These are phyloP conservation scores for Dinomys branickii DNA, from an alignment of 2,113 vertebrate genomes.

Conservation along the genomic window DNA sequence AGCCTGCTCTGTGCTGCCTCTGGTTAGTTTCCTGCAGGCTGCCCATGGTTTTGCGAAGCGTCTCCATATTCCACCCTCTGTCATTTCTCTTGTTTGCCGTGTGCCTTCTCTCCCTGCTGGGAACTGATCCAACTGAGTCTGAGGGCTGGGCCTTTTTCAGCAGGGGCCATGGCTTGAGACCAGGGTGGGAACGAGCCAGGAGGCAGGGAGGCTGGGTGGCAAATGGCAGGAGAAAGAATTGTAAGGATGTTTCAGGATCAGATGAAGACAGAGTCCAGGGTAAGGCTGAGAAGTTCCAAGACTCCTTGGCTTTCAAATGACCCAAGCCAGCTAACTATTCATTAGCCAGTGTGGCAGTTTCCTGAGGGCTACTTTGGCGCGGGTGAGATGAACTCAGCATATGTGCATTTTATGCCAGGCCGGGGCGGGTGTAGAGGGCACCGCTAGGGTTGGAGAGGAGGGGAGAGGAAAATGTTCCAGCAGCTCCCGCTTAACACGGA, in stretches of 20 bases:
- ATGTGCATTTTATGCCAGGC: accelerated
- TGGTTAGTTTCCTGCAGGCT: not conserved
- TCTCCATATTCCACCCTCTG: too few relatives aligned
- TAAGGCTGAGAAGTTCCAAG: not conserved
- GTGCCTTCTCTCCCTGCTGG: not conserved
- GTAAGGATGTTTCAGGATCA: not conserved
- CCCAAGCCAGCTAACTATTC: not conserved
- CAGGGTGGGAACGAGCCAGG: not conserved
- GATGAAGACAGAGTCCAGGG: not conserved
- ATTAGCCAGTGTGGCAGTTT: not conserved
- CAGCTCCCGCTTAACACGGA: too few relatives aligned
- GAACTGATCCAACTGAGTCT: not conserved
- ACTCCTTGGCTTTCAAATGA: not conserved
- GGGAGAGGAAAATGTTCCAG: not conserved
- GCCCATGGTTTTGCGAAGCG: not conserved
- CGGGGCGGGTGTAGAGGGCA: not conserved
- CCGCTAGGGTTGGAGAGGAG: not conserved
- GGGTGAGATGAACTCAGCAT: not conserved
- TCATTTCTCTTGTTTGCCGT: not conserved
- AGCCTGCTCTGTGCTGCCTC: not conserved
- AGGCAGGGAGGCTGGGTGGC: not conserved
- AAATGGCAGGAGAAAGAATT: not conserved
- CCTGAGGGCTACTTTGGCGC: not conserved
- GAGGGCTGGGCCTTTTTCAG: not conserved
- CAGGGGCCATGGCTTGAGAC: not conserved